These are phyloP conservation scores for Todiramphus chloris DNA, from an alignment of 2,113 vertebrate genomes.

Conservation along the genomic window DNA sequence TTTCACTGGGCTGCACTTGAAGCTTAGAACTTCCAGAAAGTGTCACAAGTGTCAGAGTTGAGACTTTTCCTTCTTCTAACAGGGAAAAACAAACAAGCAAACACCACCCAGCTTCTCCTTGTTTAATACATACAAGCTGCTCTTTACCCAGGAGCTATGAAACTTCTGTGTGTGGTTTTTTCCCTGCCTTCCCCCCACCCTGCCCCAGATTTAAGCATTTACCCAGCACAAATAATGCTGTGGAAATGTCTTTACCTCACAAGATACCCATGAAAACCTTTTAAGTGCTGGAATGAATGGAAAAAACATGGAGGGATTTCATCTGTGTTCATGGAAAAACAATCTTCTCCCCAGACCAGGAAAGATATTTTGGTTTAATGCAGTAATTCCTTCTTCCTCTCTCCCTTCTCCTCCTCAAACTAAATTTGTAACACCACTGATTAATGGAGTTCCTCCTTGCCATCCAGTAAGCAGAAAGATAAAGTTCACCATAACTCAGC, in stretches of 20 bases:
- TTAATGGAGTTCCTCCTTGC: background rate
- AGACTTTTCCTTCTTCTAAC: background rate
- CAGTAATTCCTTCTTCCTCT: background rate
- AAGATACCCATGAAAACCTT: background rate
- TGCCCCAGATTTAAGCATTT: background rate
- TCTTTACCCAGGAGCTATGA: background rate
- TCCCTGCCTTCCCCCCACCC: background rate
- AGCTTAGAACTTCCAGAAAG: background rate
- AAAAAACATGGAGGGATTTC: background rate
- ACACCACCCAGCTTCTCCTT: background rate
- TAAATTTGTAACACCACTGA: background rate
- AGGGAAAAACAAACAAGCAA: background rate
- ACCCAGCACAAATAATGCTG: background rate
- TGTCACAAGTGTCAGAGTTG: background rate
- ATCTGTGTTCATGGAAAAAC: background rate
- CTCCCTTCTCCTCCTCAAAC: background rate
- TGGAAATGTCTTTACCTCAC: background rate
- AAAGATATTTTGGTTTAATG: background rate
- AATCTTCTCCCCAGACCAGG: background rate
- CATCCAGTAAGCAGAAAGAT: background rate
- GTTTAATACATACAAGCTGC: background rate
- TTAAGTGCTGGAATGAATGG: background rate
- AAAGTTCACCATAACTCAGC: background rate
- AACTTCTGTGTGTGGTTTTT: background rate
- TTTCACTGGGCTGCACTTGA: background rate